These are phyloP conservation scores for Falco biarmicus DNA, from an alignment of 2,797 vertebrate species.

Conservation along the genomic window DNA sequence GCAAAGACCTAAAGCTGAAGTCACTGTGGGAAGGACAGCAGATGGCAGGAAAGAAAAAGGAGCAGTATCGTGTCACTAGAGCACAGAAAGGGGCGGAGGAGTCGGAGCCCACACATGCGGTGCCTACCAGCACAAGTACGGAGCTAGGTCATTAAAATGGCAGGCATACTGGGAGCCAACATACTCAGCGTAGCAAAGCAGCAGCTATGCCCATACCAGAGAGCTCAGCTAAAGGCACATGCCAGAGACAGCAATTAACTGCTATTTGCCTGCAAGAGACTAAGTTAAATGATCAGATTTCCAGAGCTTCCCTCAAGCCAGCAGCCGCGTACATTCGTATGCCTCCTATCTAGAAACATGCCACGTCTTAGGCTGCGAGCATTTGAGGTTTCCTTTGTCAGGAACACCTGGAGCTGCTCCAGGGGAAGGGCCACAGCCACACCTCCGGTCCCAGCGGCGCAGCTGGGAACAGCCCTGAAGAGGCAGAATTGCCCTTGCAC, in stretches of 20 bases:
- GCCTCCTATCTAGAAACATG: not conserved
- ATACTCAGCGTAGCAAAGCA: not conserved
- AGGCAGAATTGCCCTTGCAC: not conserved
- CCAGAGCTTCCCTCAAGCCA: not conserved
- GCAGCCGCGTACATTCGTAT: not conserved
- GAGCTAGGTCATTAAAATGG: not conserved
- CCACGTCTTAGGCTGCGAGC: not conserved
- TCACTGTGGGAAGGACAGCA: not conserved
- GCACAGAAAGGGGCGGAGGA: not conserved
- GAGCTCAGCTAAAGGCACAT: not conserved
- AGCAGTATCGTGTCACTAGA: not conserved
- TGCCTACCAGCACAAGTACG: not conserved
- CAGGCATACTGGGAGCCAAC: not conserved
- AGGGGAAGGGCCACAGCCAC: not conserved
- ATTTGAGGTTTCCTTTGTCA: not conserved
- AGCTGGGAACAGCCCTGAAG: not conserved
- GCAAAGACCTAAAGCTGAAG: not conserved
- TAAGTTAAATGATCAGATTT: not conserved
- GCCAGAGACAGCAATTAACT: constrained; percentile 17
- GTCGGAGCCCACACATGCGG: not conserved
- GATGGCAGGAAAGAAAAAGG: not conserved
- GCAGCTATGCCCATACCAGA: not conserved
- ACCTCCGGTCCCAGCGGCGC: not conserved
- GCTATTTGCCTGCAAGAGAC: not conserved
- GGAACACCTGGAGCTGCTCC: not conserved